A percentile compares a stretch with the other conserved stretches of the same genome.
Evolutionary conservation across 2,113 vertebrate genomes (phyloP).

Genomic region (Nyctereutes procyonoides): DNA sequence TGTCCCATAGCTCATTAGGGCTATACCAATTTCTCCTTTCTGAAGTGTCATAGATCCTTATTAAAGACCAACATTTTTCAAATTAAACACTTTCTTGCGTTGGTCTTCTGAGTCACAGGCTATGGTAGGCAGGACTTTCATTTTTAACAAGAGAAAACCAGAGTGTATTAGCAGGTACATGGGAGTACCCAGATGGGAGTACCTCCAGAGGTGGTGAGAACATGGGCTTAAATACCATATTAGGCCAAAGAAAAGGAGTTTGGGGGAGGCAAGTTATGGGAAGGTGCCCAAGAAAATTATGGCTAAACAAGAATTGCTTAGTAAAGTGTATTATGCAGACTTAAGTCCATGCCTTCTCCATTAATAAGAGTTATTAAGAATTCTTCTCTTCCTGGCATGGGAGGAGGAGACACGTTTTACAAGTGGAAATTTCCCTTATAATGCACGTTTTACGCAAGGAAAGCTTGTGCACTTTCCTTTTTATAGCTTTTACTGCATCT

Average conservation of each 20-base stretch:
- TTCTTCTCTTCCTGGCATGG: not conserved
- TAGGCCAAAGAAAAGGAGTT: not conserved
- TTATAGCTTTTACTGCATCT: not conserved
- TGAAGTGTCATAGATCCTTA: not conserved
- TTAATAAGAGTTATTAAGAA: not conserved
- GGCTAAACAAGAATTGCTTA: not conserved
- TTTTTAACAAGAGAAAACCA: not conserved
- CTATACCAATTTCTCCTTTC: not conserved
- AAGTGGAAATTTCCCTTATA: not conserved
- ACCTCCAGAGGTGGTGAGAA: not conserved
- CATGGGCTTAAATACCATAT: not conserved
- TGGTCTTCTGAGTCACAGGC: constrained; percentile 6
- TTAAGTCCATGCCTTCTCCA: not conserved
- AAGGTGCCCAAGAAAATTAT: not conserved
- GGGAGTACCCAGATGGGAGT: not conserved
- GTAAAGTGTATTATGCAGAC: not conserved
- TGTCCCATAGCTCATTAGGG: not conserved
- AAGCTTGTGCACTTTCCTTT: not conserved
- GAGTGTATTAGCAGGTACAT: not conserved
- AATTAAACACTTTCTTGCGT: not conserved
- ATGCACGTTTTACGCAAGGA: constrained; percentile 14
- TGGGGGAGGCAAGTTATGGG: not conserved
- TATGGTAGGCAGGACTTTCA: not conserved
- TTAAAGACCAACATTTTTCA: not conserved
- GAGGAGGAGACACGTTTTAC: not conserved